Evolutionary conservation across 2,888 invertebrate species (phyloP), one percentile per base, ranked within the genome.

Genomic region (Acanthosoma haemorrhoidale): DNA sequence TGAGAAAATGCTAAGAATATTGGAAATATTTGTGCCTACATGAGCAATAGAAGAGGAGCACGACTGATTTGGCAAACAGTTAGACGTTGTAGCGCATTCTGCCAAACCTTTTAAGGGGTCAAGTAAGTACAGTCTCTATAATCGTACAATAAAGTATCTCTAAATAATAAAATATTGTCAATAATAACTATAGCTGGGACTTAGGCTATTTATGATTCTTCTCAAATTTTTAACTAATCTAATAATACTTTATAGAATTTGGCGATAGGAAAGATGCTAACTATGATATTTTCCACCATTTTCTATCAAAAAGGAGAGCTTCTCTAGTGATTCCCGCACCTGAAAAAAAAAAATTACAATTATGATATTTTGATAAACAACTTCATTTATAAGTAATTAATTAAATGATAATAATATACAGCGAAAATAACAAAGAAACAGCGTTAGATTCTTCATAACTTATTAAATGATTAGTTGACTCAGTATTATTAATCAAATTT

Each of bases 301-400:
- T 77, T 80, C 76, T 63, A 78, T 76, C 72, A 90, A 85, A 75
- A 88, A 86, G 21, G 91, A 91, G 75, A 92, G 81, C 63, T 89
- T 88, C 81, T 92, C 91, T 78, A 92, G 80, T 69, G 90, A 91
- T 80, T 91, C 88, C 73, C 91, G 86, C 71, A 91, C 90, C 91
- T 91, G 80, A 2, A 82, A 81, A 71, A 51, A 18, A n/a, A 34
- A 68, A 39, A 18, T 68, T n/a, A 36, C n/a, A 43, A 39, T 21
- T 36, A n/a, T n/a, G n/a, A n/a, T n/a, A n/a, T n/a, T n/a, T n/a
- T n/a, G n/a, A n/a, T n/a, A n/a, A n/a, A n/a, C n/a, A n/a, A n/a
- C n/a, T n/a, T n/a, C n/a, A n/a, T n/a, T n/a, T n/a, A n/a, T n/a
- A n/a, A n/a, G n/a, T n/a, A n/a, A n/a, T n/a, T n/a, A n/a, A n/a